A percentile compares a stretch with the other conserved stretches of the same genome.
These are phyloP conservation scores for Formica exsecta DNA, from an alignment of 1,140 invertebrate species.

Conservation along the genomic window DNA sequence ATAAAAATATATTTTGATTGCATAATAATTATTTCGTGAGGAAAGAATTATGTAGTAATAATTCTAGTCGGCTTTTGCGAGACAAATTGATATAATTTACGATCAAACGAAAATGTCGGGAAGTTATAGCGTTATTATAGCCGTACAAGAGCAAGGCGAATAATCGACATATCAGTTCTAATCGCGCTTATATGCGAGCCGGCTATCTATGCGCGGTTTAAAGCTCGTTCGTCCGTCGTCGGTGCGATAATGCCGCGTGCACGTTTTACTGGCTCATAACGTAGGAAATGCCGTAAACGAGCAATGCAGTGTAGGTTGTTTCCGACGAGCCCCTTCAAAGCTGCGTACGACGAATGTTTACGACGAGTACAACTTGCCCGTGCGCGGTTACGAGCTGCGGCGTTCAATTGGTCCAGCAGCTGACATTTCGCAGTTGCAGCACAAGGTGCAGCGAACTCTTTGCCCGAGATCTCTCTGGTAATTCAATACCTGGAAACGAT, in stretches of 20 bases:
- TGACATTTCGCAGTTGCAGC: slow-evolving; percentile 60
- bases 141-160: neutral
- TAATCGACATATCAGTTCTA: slow-evolving; percentile 31
- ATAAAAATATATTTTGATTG: neutral
- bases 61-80: neutral
- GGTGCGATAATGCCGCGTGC: neutral
- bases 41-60: too few relatives aligned
- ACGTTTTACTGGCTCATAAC: slow-evolving; percentile 47
- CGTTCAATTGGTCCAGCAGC: slow-evolving; percentile 44
- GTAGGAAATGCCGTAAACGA: slow-evolving; percentile 33
- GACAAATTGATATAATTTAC: slow-evolving; percentile 37
- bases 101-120: neutral
- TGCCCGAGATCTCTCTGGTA: slow-evolving; percentile 78
- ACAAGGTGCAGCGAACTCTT: slow-evolving; percentile 63
- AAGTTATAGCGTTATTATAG: slow-evolving; percentile 6
- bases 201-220: slow-evolving; percentile 16
- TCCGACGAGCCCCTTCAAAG: neutral
- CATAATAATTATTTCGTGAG: neutral
- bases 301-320: slow-evolving; percentile 2
- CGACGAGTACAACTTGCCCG: slow-evolving; percentile 16
- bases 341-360: slow-evolving; percentile 31
- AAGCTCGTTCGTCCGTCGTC: slow-evolving; percentile 29
- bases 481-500: slow-evolving; percentile 82
- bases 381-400: neutral
- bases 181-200: slow-evolving; percentile 33